phyloP scores from a whole-genome alignment of 2,797 vertebrate genomes.

The Falco naumanni region DNA sequence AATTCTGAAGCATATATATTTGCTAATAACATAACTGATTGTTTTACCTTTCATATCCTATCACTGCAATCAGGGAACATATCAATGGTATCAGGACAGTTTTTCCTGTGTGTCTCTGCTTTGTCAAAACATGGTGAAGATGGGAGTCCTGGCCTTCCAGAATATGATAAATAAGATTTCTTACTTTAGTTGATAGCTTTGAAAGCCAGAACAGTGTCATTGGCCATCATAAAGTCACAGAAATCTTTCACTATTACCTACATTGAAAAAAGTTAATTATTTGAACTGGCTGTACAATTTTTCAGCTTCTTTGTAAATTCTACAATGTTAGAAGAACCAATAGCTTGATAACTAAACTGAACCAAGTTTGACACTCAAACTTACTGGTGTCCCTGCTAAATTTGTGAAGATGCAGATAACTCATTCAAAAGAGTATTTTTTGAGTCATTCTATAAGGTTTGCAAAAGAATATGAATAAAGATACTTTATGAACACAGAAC shows the following conservation, averaged over 20 bases:
- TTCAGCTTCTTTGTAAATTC: background rate
- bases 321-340: background rate
- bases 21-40: background rate
- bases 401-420: background rate
- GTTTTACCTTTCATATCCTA: background rate
- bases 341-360: background rate
- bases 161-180: background rate
- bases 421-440: background rate
- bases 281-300: background rate
- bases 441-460: background rate
- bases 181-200: background rate
- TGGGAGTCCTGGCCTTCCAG: background rate
- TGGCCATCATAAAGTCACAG: background rate
- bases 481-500: background rate
- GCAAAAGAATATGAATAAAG: background rate
- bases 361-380: background rate
- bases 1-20: background rate
- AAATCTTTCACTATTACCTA: background rate
- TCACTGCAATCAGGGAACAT: background rate
- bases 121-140: background rate
- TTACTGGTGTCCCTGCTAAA: background rate
- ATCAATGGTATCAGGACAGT: background rate
- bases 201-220: background rate
- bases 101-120: background rate
- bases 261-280: background rate